Conservation (phyloP, 2,113 vertebrate genomes). For the Barbus barbus region DNA sequence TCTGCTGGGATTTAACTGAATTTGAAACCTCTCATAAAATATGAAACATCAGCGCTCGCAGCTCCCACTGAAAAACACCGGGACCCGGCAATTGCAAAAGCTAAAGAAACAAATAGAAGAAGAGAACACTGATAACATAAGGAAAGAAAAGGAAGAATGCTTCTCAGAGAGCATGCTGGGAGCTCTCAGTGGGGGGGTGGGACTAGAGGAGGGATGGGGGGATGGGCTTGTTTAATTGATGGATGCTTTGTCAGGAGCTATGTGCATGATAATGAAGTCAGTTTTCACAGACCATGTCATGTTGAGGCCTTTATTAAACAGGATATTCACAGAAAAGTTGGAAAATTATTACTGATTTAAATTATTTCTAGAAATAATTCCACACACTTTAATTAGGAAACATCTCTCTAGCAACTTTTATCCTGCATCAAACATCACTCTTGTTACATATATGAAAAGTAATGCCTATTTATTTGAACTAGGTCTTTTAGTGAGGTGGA, state of each 20-base stretch:
- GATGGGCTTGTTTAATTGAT: conserved; percentile 32
- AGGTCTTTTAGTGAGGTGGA: background rate
- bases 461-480: background rate
- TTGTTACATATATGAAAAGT: background rate
- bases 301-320: conserved; percentile 18
- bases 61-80: background rate
- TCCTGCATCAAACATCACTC: background rate
- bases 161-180: conserved; percentile 38
- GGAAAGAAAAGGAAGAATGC: conserved; percentile 35
- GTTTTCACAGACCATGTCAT: conserved; percentile 12
- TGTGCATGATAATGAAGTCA: conserved; percentile 28
- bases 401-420: background rate
- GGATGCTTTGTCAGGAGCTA: conserved; percentile 33
- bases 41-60: background rate
- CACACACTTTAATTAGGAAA: background rate
- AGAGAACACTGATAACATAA: conserved; percentile 30
- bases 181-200: conserved; percentile 37
- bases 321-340: background rate
- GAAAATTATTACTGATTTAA: background rate
- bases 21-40: conserved; percentile 23
- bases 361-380: background rate
- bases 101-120: conserved; percentile 27
- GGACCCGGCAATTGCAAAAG: background rate
- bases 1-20: conserved; percentile 22
- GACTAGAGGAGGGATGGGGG: background rate